Evolutionary conservation across 1,140 invertebrate genomes (phyloP).

Genomic region (Pseudobourletiella spinata): DNA sequence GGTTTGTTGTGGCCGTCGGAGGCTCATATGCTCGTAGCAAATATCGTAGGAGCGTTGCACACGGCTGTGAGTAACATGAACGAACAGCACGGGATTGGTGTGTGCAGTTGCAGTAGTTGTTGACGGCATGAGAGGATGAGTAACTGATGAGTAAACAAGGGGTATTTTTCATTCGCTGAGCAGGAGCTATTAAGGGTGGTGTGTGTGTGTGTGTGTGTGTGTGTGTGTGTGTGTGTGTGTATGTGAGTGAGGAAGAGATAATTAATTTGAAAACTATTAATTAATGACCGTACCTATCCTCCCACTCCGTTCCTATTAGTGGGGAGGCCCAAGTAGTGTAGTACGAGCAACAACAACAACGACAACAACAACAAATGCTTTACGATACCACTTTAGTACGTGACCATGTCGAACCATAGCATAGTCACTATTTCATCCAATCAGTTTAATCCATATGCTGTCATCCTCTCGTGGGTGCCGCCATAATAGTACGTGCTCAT

Average conservation of each 20-base stretch:
- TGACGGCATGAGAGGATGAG: neutral
- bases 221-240: neutral
- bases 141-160: conserved; percentile 5
- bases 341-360: too few species aligned
- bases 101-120: neutral
- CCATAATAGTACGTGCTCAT: neutral
- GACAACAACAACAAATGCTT: neutral
- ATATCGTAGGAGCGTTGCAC: too few species aligned
- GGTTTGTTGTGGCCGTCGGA: too few species aligned
- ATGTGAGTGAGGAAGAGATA: neutral
- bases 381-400: neutral
- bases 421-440: neutral
- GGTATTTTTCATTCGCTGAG: conserved; percentile 4
- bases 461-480: neutral
- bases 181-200: neutral
- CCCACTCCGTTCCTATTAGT: neutral
- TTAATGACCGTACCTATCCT: neutral
- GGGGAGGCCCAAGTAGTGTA: too few species aligned
- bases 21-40: too few species aligned
- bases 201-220: neutral
- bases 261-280: conserved; percentile 6
- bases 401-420: neutral
- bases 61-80: too few species aligned
- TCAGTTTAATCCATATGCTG: conserved; percentile 6
- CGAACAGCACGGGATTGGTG: too few species aligned